Evolutionary conservation across 30 jellyfish, hydroid and myxozoan species (phyloP), one percentile per base, ranked within the genome.

Genomic region (Cassiopea andromeda): DNA sequence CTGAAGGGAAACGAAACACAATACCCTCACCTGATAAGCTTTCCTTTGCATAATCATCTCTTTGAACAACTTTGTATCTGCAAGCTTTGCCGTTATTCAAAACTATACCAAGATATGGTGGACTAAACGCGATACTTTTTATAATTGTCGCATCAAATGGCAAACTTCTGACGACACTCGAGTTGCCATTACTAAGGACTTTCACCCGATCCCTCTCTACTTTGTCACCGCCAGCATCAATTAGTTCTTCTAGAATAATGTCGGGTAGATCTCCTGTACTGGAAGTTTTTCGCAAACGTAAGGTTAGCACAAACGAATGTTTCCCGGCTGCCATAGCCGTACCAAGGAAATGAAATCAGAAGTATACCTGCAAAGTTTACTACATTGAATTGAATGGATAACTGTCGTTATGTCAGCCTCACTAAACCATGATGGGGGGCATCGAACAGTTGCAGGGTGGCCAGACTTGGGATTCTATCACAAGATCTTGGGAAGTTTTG

Each of bases 81-180:
- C 93, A 86, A 5, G 66, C 93, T 75, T 76, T 86, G 46, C 93
- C 93, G 54, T 86, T 86, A 17, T 86, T 61, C 77, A 86, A 67
- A 14, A 86, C 82, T 45, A 86, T 54, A 1, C 88, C 93, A 48
- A 77, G 44, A 64, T 58, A 86, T 44, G 93, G 89, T 9, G 93
- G 81, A 86, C 93, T 75, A 66, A 86, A 82, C 5, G 93, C 93
- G 18, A 86, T 27, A 64, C 81, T 79, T 44, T 60, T 9, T 12
- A 86, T 69, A 27, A 45, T 71, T 48, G 48, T 79, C 45, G 76
- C 75, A 1, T 76, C 60, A 8, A 86, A 75, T 50, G 89, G 93
- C 44, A 86, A 43, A 14, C 61, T 59, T 69, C 76, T 73, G 60
- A 46, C 44, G 60, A 19, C 70, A 47, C 87, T 16, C 7, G 69